Evolutionary conservation across 2,797 vertebrate species (phyloP), one percentile per base, ranked within the genome.

Genomic region (Poliocrania exsul): DNA sequence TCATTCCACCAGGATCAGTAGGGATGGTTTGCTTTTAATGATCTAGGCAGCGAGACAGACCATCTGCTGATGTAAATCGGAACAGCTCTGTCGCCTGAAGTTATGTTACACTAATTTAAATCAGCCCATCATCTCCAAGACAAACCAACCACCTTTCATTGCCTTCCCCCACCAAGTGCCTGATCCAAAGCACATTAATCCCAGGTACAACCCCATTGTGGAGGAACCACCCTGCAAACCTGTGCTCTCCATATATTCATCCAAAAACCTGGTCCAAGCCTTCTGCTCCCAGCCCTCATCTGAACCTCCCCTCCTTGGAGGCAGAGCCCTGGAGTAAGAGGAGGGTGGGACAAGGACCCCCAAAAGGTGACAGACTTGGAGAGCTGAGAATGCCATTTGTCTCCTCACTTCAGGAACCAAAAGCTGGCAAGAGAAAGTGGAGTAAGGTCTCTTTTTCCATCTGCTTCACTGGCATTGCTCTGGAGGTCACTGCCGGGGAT

Each of bases 1-100:
- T 95, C 73, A 67, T 90, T 95, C 90, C 82, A 90, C 91, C 64
- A 64, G 58, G 70, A 90, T 88, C 92, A 90, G 92, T 87, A 64
- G 89, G 92, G 89, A 94, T 16, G 5, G 82, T 92, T 96, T 92
- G 91, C 81, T 90, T 92, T 91, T 89, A 94, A 88, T 92, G 94
- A 78, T 94, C 95, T 96, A 96, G 95, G 90, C 94, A 92, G 70
- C 16, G 12, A 96, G 95, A 92, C 87, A 86, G 90, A 95, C 95
- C 95, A 96, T 97, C 95, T 97, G 95, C 93, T 97, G 93, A 91
- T 96, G 93, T 64, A 91, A 94, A 95, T 91, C 56, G 12, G 85
- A 96, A 78, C 92, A 96, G 91, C 92, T 94, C 91, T 0, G 2
- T 77, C 7, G 64, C 92, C 96, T 93, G 33, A 92, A 96, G 95